Evolutionary conservation across 2,797 vertebrate species (phyloP).

Genomic region (Pangasius djambal): DNA sequence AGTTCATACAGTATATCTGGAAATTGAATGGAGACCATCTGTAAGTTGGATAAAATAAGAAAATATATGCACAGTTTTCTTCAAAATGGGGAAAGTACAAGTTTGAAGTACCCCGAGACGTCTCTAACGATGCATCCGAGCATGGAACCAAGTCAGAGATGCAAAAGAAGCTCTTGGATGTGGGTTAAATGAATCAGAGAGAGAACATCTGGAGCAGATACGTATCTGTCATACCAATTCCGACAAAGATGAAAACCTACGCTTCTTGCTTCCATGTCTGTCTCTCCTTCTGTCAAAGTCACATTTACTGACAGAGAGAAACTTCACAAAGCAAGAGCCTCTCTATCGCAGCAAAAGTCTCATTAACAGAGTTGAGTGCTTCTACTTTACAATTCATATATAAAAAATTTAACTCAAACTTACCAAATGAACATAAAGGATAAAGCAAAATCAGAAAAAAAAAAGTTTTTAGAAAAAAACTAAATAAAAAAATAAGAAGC

Average conservation of each 20-base stretch:
- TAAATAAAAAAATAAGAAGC: neutral
- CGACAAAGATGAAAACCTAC: neutral
- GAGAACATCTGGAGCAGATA: conserved; percentile 25
- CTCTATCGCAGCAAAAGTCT: neutral
- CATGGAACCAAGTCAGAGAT: neutral
- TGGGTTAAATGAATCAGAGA: conserved; percentile 13
- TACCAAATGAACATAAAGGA: neutral
- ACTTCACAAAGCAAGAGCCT: neutral
- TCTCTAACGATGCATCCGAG: neutral
- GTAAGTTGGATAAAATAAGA: neutral
- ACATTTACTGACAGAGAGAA: neutral
- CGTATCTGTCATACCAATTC: neutral
- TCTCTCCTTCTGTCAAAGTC: conserved; percentile 10
- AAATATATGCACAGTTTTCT: neutral
- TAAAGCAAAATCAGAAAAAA: neutral
- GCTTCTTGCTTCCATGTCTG: conserved; percentile 5
- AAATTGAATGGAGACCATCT: neutral
- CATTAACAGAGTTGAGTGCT: too few relatives aligned
- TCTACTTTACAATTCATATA: neutral
- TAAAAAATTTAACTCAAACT: neutral
- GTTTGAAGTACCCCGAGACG: neutral
- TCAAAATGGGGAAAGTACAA: neutral
- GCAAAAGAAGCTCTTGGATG: neutral
- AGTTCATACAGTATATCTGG: neutral
- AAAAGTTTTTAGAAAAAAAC: neutral